Percentiles rank a stretch among this genome's conserved stretches.
Conservation (phyloP, 2,797 vertebrate genomes). For the Lindbergichthys nudifrons region DNA sequence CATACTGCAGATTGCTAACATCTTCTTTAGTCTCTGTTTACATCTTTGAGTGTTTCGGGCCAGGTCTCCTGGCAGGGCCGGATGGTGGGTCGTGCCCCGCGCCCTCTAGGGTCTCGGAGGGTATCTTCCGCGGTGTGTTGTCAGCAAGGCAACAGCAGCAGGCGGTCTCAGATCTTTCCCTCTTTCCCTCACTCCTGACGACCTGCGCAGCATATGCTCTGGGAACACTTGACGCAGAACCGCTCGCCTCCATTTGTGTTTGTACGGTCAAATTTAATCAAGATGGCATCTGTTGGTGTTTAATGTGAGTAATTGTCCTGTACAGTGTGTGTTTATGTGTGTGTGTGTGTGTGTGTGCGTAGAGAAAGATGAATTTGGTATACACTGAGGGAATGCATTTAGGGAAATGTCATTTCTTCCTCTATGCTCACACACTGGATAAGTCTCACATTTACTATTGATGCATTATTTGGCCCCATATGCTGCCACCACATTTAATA, state of each 20-base stretch:
- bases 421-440: slow-evolving; percentile 30
- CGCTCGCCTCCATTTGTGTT: slow-evolving; percentile 84
- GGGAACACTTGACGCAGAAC: slow-evolving; percentile 78
- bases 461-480: slow-evolving; percentile 57
- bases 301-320: slow-evolving; percentile 87
- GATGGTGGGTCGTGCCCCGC: slow-evolving; percentile 60
- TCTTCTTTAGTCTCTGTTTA: slow-evolving; percentile 48
- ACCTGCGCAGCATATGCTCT: slow-evolving; percentile 82
- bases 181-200: slow-evolving; percentile 64
- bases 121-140: slow-evolving; percentile 69
- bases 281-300: slow-evolving; percentile 86
- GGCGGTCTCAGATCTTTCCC: slow-evolving; percentile 69
- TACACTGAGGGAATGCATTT: slow-evolving; percentile 54
- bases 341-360: slow-evolving; percentile 6
- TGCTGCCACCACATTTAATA: slow-evolving; percentile 52
- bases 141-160: slow-evolving; percentile 72
- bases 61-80: slow-evolving; percentile 30
- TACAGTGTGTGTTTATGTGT: slow-evolving; percentile 53
- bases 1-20: slow-evolving; percentile 21
- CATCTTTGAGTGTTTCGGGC: slow-evolving; percentile 40
- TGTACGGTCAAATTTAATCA: slow-evolving; percentile 88
- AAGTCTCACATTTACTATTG: slow-evolving; percentile 45
- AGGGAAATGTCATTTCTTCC: slow-evolving; percentile 62
- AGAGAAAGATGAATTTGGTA: slow-evolving; percentile 47
- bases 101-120: slow-evolving; percentile 45